Evolutionary conservation across 64 coral and sea anemone species (phyloP).

Genomic region (Astreopora myriophthalma): DNA sequence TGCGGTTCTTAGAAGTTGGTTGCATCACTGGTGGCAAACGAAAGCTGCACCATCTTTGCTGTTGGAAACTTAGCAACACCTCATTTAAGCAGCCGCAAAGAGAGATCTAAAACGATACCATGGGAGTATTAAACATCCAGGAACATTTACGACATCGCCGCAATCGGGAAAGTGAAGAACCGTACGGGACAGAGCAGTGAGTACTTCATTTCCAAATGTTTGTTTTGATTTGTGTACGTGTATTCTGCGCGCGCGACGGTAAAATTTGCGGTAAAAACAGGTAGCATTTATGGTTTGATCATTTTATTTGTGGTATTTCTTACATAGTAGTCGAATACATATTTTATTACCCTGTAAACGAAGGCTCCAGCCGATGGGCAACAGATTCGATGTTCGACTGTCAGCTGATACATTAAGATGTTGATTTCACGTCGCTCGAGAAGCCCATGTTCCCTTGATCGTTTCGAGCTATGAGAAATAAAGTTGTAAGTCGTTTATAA

Average conservation of each 20-base stretch:
- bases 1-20: not conserved
- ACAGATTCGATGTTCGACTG: no score
- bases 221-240: not conserved
- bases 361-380: not conserved
- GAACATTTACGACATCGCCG: conserved; percentile 64
- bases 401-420: not conserved
- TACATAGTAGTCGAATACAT: not conserved
- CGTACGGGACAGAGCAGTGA: not conserved
- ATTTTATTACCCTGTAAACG: not conserved
- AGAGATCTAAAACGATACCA: not conserved
- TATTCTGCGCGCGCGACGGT: not conserved
- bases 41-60: conserved; percentile 61
- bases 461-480: no score
- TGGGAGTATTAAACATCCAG: conserved; percentile 61
- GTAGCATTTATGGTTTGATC: not conserved
- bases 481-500: no score
- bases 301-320: not conserved
- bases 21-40: conserved; percentile 64
- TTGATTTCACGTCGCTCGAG: not conserved
- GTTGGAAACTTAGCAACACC: not conserved
- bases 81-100: no score
- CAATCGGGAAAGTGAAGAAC: not conserved
- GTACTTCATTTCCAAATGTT: not conserved
- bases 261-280: not conserved
- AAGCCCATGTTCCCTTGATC: no score